Base-by-base conservation (phyloP, 2,113 vertebrate species). In the Mandrillus leucophaeus region DNA sequence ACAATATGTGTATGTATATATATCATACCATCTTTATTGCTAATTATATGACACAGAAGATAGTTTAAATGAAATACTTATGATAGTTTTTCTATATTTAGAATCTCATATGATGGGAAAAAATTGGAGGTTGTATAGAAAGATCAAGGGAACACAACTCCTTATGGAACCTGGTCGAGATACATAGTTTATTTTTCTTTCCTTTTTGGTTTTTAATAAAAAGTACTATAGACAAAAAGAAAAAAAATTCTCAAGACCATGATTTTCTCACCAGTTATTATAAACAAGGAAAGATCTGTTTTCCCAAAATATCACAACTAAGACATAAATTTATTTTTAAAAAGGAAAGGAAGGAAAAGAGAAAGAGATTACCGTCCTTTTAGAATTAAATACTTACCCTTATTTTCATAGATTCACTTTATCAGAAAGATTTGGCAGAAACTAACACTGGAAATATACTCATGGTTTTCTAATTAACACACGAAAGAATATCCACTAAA, bases 231-330 rank as follows among this genome's bases (percentile, higher is more conserved):
- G 20, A 83, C 27, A 48, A 76, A 92, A 93, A 88, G 23, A 75
- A 93, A 97, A 73, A 93, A 91, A 94, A 93, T 68, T 30, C 43
- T 95, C 27, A 93, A 90, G 32, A 94, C 30, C 40, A 72, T 80
- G 23, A 90, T 45, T 95, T 93, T 66, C 64, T 61, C 64, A 95
- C 10, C 32, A 88, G 59, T 83, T 93, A 89, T 6, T 6, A 45
- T 43, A 93, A 94, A 95, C 6, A 80, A 79, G 82, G 1, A 89
- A 88, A 93, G 59, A 90, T 12, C 10, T 83, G n/a, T 83, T 96
- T 92, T 43, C 27, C 30, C 43, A 90, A 94, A 64, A 79, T 92
- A 84, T 45, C 50, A 64, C 13, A 88, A 38, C 30, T 59, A 78
- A 88, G 55, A 93, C 18, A 70, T 6, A 96, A 52, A 75, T 73